Conservation (phyloP, 2,797 vertebrate genomes). For the Lutra lutra region DNA sequence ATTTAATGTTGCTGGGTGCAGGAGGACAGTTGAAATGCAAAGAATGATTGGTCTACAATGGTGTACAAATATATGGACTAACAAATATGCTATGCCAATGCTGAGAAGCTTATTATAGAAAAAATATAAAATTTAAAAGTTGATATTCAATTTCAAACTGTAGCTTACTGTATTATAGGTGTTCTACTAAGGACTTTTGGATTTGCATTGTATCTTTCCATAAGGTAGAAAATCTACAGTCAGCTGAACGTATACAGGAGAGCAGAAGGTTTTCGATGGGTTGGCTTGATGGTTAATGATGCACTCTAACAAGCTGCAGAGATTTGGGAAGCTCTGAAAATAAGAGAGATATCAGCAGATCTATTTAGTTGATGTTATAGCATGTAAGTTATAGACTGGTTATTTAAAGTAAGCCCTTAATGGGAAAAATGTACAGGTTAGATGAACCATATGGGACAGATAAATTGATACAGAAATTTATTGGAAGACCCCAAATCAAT, state of each 20-base stretch:
- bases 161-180: neutral
- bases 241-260: neutral
- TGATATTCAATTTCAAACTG: neutral
- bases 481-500: neutral
- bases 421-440: neutral
- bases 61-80: neutral
- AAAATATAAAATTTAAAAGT: neutral
- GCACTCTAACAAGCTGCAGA: neutral
- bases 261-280: neutral
- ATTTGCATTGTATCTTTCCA: neutral
- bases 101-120: neutral
- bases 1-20: neutral
- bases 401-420: neutral
- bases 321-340: neutral
- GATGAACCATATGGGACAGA: neutral
- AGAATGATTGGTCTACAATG: neutral
- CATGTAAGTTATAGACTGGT: neutral
- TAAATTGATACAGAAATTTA: neutral
- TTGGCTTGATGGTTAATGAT: neutral
- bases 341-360: neutral
- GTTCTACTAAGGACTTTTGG: neutral
- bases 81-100: neutral
- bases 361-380: neutral
- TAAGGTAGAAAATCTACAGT: neutral
- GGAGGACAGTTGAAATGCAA: neutral